A percentile compares a stretch with the other conserved stretches of the same genome.
Evolutionary conservation across 23 tunicate genomes (phyloP).

Genomic region (Oikopleura dioica): DNA sequence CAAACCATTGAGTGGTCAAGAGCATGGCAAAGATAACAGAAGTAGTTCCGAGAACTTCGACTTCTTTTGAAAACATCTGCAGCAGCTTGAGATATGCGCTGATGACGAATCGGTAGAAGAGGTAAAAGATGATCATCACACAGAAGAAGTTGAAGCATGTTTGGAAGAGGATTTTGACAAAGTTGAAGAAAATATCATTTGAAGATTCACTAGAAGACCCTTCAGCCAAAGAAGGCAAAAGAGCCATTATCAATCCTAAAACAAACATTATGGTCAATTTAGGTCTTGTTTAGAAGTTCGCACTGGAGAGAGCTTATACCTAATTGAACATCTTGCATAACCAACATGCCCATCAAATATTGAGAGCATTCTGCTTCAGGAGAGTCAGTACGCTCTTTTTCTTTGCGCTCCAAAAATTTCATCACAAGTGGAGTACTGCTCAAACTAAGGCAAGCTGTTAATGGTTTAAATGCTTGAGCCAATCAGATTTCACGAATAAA

Average conservation of each 20-base stretch:
- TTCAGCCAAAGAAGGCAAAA: neutral
- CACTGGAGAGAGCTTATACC: conserved; percentile 24
- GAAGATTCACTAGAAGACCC: neutral
- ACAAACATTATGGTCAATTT: too few relatives aligned
- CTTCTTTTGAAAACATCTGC: neutral
- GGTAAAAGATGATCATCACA: neutral
- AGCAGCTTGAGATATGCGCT: neutral
- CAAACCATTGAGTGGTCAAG: conserved; percentile 35
- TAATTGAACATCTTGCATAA: conserved; percentile 55
- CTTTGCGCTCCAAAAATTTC: conserved; percentile 41
- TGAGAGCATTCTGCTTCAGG: conserved; percentile 26
- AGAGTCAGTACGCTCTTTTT: neutral
- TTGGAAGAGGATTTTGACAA: neutral
- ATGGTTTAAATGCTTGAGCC: too few relatives aligned
- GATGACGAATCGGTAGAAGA: neutral
- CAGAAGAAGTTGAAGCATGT: neutral
- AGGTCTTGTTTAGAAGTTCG: too few relatives aligned
- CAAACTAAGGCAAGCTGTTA: conserved; percentile 49
- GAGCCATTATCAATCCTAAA: neutral
- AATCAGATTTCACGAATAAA: too few relatives aligned
- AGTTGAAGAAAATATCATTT: neutral
- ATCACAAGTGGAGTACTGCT: conserved; percentile 76
- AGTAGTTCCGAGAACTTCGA: conserved; percentile 12
- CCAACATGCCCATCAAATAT: conserved; percentile 35
- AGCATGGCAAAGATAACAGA: conserved; percentile 41